phyloP scores from a whole-genome alignment of 2,888 invertebrate species.

The Thyatira batis region DNA sequence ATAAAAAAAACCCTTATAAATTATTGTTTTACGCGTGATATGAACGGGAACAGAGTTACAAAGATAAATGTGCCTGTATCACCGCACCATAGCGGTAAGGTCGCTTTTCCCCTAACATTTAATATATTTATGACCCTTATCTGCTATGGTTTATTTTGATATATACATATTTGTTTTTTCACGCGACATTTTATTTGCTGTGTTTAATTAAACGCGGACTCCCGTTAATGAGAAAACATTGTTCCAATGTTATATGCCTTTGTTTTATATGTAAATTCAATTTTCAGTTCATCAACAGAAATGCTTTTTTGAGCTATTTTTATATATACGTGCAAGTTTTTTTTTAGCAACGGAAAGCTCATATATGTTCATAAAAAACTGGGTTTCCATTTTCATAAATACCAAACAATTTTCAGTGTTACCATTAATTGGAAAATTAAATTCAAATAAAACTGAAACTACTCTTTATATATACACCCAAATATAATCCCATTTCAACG shows the following conservation, averaged over 20 bases:
- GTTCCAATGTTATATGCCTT: background rate
- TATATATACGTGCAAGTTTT: too few relatives aligned
- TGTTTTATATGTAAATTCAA: background rate
- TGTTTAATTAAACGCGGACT: background rate
- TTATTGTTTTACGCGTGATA: too few relatives aligned
- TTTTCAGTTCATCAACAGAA: too few relatives aligned
- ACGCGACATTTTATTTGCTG: background rate
- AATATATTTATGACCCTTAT: background rate
- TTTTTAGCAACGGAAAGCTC: too few relatives aligned
- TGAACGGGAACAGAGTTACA: background rate
- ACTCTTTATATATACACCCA: conserved; percentile 21
- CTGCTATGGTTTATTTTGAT: background rate
- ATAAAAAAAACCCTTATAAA: too few relatives aligned
- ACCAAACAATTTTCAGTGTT: background rate
- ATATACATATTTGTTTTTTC: background rate
- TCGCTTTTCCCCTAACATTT: background rate
- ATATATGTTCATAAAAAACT: background rate
- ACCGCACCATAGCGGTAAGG: background rate
- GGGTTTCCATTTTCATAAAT: background rate
- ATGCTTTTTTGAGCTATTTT: too few relatives aligned
- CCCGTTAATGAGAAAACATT: background rate
- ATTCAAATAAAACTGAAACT: conserved; percentile 30
- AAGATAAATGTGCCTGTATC: background rate
- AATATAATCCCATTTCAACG: conserved; percentile 21
- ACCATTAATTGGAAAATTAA: conserved; percentile 5